Evolutionary conservation across 2,797 vertebrate genomes (phyloP).

Genomic region (Hozukius guyotensis): DNA sequence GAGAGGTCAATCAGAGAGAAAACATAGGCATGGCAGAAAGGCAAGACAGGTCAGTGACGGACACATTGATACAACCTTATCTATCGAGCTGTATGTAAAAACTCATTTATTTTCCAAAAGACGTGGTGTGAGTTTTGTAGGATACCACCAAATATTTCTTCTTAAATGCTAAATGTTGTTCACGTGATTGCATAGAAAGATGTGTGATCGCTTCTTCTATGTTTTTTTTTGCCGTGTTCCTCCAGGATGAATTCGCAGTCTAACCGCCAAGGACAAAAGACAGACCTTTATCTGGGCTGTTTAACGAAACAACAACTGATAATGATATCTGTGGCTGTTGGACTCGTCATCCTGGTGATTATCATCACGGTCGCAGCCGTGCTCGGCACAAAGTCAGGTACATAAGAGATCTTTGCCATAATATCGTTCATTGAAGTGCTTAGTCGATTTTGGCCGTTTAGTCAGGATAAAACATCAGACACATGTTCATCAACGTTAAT

Average conservation of each 20-base stretch:
- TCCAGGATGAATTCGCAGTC: neutral
- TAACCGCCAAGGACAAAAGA: neutral
- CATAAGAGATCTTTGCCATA: neutral
- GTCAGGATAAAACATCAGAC: neutral
- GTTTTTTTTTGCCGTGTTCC: neutral
- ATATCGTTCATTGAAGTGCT: neutral
- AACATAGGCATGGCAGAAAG: neutral
- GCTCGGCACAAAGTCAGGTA: slow-evolving; percentile 55
- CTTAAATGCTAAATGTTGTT: neutral
- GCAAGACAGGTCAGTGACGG: slow-evolving; percentile 4
- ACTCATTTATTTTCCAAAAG: neutral
- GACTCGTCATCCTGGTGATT: slow-evolving; percentile 54
- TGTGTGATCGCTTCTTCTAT: neutral
- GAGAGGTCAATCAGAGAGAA: neutral
- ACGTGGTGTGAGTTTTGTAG: neutral
- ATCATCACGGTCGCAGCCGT: slow-evolving; percentile 45
- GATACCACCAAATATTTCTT: neutral
- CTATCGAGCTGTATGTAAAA: neutral
- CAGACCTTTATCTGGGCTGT: slow-evolving; percentile 33
- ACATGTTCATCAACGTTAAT: neutral
- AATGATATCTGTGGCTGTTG: slow-evolving; percentile 39
- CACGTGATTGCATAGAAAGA: neutral
- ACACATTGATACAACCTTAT: neutral
- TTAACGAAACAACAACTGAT: slow-evolving; percentile 57
- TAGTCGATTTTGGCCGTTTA: neutral